A percentile compares a stretch with the other conserved stretches of the same genome.
Evolutionary conservation across 2,888 invertebrate species (phyloP).

Genomic region (Caenorhabditis sp.): DNA sequence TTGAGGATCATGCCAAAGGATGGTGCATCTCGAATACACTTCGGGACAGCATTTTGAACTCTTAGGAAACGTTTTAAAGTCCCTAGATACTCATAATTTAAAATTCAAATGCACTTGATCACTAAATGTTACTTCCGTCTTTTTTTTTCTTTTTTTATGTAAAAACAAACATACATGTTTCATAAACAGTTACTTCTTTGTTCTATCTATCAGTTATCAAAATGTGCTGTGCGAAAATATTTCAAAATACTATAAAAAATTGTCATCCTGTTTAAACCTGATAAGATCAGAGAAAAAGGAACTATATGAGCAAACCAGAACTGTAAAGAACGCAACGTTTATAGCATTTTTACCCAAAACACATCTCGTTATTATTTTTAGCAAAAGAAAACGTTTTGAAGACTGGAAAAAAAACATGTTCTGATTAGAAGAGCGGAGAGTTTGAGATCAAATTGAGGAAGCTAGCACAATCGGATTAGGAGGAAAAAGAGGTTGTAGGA

Average conservation of each 20-base stretch:
- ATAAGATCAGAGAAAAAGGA: no score
- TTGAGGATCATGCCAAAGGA: constrained; percentile 69
- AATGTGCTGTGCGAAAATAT: no score
- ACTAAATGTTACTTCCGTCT: constrained; percentile 10
- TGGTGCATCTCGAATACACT: constrained; percentile 75
- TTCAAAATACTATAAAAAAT: no score
- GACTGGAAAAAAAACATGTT: constrained; percentile 5
- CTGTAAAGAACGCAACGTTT: no score
- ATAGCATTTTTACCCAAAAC: not conserved
- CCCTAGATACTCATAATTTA: constrained; percentile 55
- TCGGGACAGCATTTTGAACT: constrained; percentile 72
- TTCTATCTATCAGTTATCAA: no score
- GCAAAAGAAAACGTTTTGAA: not conserved
- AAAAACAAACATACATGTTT: no score
- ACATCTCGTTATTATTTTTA: constrained; percentile 17
- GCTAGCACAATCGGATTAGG: constrained; percentile 46
- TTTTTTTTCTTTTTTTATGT: not conserved
- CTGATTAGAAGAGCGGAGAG: constrained; percentile 38
- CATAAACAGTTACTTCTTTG: no score
- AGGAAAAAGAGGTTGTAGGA: not conserved
- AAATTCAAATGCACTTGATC: not conserved
- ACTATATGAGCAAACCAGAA: no score
- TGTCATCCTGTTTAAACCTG: no score
- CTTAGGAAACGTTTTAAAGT: constrained; percentile 16
- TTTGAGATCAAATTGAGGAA: constrained; percentile 40